Percentiles rank a stretch among this genome's conserved stretches.
Conservation (phyloP, 2,797 vertebrate genomes). For the Crocidura indochinensis region DNA sequence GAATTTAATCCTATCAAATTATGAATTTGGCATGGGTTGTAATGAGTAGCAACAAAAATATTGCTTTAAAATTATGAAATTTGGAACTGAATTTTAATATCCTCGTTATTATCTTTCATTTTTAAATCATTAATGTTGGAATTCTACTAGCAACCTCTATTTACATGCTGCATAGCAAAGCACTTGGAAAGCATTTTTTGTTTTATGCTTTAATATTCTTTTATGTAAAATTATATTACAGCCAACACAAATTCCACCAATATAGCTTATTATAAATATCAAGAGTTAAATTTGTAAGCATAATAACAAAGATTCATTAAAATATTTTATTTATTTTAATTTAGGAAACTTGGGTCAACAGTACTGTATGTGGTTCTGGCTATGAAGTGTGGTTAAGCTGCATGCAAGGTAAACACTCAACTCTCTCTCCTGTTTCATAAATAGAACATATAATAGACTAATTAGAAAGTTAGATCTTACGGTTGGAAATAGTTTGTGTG, state of each 20-base stretch:
- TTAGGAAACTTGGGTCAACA: no score
- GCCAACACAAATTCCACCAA: background rate
- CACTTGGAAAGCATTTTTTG: background rate
- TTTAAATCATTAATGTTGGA: background rate
- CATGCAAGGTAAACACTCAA: no score
- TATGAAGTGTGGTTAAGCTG: no score
- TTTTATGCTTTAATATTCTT: background rate
- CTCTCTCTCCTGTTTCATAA: background rate
- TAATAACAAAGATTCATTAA: background rate
- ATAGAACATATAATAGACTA: background rate
- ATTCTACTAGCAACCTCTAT: background rate
- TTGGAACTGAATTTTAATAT: background rate
- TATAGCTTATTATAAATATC: background rate
- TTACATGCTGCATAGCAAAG: background rate
- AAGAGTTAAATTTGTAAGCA: background rate
- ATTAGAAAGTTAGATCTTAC: background rate
- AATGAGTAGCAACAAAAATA: background rate
- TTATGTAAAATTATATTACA: conserved; percentile 25
- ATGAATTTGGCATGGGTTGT: background rate
- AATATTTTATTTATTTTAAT: background rate
- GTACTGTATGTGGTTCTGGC: no score
- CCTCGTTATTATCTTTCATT: no score
- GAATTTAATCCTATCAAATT: background rate
- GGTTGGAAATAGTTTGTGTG: no score
- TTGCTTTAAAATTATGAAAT: background rate